phyloP scores from a whole-genome alignment of 2,888 invertebrate genomes.

The Xestoiulus laeticollis region DNA sequence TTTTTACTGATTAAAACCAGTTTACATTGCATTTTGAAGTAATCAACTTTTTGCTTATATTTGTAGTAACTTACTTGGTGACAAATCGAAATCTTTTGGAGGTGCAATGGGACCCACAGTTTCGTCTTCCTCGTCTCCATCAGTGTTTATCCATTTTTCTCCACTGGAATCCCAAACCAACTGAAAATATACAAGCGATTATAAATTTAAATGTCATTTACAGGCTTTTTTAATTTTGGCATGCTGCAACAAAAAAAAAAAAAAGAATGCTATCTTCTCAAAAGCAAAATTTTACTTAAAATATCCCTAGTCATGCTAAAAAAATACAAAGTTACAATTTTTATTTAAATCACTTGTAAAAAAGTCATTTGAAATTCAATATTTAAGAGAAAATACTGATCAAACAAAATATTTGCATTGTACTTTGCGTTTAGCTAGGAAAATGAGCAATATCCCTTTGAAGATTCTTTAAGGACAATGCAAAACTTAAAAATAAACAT shows the following conservation, averaged over 20 bases:
- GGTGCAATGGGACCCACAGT: conserved; percentile 72
- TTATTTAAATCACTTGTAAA: too few relatives aligned
- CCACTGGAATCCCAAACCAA: conserved; percentile 93
- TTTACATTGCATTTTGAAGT: background rate
- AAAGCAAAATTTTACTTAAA: too few relatives aligned
- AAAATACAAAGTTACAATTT: too few relatives aligned
- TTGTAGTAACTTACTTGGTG: conserved; percentile 48
- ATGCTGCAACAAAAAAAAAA: too few relatives aligned
- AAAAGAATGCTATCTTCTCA: too few relatives aligned
- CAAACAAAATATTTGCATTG: too few relatives aligned
- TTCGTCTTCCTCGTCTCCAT: conserved; percentile 73
- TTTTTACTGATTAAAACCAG: background rate
- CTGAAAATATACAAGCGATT: conserved; percentile 66
- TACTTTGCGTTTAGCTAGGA: background rate
- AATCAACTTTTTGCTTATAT: background rate
- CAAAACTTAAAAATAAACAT: background rate
- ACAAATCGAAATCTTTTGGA: conserved; percentile 73
- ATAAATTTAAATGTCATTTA: background rate
- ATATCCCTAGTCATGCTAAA: too few relatives aligned
- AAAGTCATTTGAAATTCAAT: too few relatives aligned
- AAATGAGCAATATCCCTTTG: conserved; percentile 36
- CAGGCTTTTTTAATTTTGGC: background rate
- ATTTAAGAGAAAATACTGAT: too few relatives aligned
- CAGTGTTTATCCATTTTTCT: conserved; percentile 86
- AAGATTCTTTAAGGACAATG: background rate